A percentile compares a stretch with the other conserved stretches of the same genome.
These are phyloP conservation scores for Diarsia rubi DNA, from an alignment of 2,888 invertebrate species.

Conservation along the genomic window DNA sequence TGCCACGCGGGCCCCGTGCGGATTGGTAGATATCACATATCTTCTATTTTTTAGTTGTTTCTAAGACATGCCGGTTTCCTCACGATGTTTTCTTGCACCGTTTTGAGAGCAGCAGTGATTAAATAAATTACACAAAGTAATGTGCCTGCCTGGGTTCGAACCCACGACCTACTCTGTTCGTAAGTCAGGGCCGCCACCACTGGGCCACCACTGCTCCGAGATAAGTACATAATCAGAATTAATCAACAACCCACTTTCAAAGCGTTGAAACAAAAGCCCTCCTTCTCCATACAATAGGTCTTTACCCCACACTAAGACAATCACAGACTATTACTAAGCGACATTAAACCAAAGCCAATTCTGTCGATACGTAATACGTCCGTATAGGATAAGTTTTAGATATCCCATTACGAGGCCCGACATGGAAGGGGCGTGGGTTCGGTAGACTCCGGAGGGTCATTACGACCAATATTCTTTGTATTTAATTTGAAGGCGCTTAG, in stretches of 20 bases:
- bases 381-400: constrained; percentile 62
- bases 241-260: neutral
- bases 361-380: constrained; percentile 45
- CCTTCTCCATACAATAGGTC: neutral
- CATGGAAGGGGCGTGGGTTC: constrained; percentile 79
- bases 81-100: too few relatives aligned
- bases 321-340: constrained; percentile 10
- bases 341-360: constrained; percentile 41
- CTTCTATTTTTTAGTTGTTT: too few relatives aligned
- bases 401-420: constrained; percentile 75
- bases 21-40: too few relatives aligned
- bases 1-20: too few relatives aligned
- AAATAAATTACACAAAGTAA: too few relatives aligned
- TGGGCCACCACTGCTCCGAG: too few relatives aligned
- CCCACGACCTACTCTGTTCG: too few relatives aligned
- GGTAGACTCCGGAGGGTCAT: constrained; percentile 63
- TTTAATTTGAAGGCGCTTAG: constrained; percentile 56
- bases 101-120: too few relatives aligned
- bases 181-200: too few relatives aligned
- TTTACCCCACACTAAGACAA: neutral
- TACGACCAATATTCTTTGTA: constrained; percentile 69
- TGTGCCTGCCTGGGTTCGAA: too few relatives aligned
- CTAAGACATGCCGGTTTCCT: too few relatives aligned
- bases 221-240: too few relatives aligned
- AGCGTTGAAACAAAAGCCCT: neutral